phyloP scores from a whole-genome alignment of 2,797 vertebrate genomes.

The Aphelocoma californica region DNA sequence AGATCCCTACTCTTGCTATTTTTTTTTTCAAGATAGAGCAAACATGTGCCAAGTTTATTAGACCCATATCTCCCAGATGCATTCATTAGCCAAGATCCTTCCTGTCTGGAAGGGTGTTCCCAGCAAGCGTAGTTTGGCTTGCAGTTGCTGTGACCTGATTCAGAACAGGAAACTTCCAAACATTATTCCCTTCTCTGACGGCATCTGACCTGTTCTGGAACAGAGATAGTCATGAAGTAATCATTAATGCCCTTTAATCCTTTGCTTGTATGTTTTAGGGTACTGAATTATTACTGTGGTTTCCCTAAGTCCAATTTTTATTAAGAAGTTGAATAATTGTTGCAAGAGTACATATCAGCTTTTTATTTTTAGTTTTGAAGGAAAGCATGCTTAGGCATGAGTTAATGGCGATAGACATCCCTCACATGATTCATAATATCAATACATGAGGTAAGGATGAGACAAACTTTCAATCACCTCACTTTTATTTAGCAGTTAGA shows the following conservation, averaged over 20 bases:
- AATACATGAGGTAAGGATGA: neutral
- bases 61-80: slow-evolving; percentile 34
- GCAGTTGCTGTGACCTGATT: slow-evolving; percentile 30
- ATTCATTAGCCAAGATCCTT: slow-evolving; percentile 50
- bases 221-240: neutral
- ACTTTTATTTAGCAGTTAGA: neutral
- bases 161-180: slow-evolving; percentile 29
- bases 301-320: neutral
- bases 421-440: neutral
- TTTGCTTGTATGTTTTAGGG: neutral
- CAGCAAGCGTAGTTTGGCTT: slow-evolving; percentile 40
- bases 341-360: neutral
- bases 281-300: neutral
- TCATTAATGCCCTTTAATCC: neutral
- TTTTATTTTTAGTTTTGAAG: neutral
- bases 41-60: slow-evolving; percentile 28
- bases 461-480: neutral
- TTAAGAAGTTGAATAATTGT: neutral
- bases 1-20: neutral
- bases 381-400: neutral
- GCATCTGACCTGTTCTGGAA: slow-evolving; percentile 8
- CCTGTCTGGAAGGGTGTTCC: slow-evolving; percentile 56
- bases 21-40: neutral
- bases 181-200: neutral
- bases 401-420: neutral